Evolutionary conservation across 2,113 vertebrate species (phyloP).

Genomic region (Sapayoa aenigma): DNA sequence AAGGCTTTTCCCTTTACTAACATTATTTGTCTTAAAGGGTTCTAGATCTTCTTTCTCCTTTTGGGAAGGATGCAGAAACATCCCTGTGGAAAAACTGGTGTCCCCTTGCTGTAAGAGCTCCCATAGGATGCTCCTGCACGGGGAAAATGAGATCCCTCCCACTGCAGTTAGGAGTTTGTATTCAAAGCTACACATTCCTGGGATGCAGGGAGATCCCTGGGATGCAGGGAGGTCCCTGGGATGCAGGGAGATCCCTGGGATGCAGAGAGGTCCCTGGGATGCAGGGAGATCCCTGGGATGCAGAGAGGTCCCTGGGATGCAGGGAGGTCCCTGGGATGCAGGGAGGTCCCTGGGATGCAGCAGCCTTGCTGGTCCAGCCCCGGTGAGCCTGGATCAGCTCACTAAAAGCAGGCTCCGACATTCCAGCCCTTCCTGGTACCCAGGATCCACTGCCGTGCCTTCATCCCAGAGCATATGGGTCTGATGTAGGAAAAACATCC

Average conservation of each 20-base stretch:
- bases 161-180: accelerated
- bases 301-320: too few relatives aligned
- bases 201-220: not conserved
- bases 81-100: not conserved
- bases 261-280: not conserved
- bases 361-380: accelerated
- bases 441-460: not conserved
- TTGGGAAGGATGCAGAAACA: not conserved
- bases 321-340: too few relatives aligned
- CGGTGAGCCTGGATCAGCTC: not conserved
- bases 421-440: not conserved
- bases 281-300: not conserved
- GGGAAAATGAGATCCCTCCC: not conserved
- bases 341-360: not conserved
- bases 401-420: accelerated
- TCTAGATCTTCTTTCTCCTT: not conserved
- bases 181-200: not conserved
- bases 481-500: not conserved
- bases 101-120: not conserved
- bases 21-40: not conserved
- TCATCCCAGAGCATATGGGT: accelerated
- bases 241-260: not conserved
- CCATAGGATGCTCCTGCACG: not conserved
- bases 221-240: not conserved
- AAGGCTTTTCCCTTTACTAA: not conserved